phyloP scores from a whole-genome alignment of 2,113 vertebrate species.

The Centropus bengalensis region DNA sequence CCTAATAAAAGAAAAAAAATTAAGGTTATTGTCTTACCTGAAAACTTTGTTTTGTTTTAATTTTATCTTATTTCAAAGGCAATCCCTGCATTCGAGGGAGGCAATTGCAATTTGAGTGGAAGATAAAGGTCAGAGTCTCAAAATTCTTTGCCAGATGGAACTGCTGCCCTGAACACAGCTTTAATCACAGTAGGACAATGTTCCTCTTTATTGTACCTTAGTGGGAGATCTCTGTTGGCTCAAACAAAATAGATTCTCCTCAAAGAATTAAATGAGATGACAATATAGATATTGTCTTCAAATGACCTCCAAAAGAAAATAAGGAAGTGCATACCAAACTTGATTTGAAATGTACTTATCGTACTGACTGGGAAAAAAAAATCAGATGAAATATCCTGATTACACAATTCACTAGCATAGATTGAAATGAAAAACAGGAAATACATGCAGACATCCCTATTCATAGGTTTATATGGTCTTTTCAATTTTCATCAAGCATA shows the following conservation, averaged over 20 bases:
- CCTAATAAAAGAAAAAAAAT: neutral
- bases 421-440: conserved; percentile 19
- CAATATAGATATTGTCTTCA: conserved; percentile 69
- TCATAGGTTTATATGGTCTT: conserved; percentile 13
- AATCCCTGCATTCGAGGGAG: neutral
- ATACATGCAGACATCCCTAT: conserved; percentile 16
- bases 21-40: neutral
- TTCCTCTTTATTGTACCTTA: conserved; percentile 53
- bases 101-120: neutral
- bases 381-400: conserved; percentile 50
- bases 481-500: conserved; percentile 53
- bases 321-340: conserved; percentile 71
- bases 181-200: conserved; percentile 52
- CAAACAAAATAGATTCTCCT: conserved; percentile 67
- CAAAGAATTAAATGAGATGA: conserved; percentile 71
- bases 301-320: conserved; percentile 71
- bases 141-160: conserved; percentile 45
- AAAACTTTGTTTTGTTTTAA: neutral
- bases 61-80: conserved; percentile 21
- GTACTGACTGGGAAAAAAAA: conserved; percentile 27
- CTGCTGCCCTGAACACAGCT: conserved; percentile 13
- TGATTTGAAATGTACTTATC: conserved; percentile 67
- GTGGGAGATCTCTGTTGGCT: conserved; percentile 57
- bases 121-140: conserved; percentile 39
- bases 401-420: neutral